phyloP scores from a whole-genome alignment of 2,888 invertebrate genomes.

The Pogonocherus hispidulus region DNA sequence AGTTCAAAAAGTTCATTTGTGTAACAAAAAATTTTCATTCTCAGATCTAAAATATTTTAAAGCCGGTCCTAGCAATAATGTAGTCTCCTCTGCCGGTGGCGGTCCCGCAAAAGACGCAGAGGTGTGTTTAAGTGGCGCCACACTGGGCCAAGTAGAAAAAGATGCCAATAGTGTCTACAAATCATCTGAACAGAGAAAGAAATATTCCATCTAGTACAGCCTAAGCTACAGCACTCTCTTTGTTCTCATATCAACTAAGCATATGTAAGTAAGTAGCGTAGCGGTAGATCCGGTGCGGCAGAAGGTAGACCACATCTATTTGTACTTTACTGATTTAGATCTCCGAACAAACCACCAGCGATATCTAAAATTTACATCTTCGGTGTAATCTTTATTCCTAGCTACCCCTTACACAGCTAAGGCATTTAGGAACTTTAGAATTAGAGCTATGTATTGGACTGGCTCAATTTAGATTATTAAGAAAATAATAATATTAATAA shows the following conservation, averaged over 20 bases:
- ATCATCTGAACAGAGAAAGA: slow-evolving; percentile 4
- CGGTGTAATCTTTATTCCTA: neutral
- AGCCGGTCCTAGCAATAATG: neutral
- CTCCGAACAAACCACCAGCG: slow-evolving; percentile 37
- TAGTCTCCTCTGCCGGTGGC: slow-evolving; percentile 51
- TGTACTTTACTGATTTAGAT: slow-evolving; percentile 48
- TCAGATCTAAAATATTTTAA: neutral
- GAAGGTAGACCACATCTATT: slow-evolving; percentile 48
- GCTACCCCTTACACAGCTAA: neutral
- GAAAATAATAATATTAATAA: slow-evolving; percentile 19
- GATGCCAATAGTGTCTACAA: slow-evolving; percentile 10
- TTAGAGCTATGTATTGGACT: neutral
- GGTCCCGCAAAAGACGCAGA: slow-evolving; percentile 62
- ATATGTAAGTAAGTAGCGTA: slow-evolving; percentile 53
- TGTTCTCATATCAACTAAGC: slow-evolving; percentile 35
- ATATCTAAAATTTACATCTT: slow-evolving; percentile 3
- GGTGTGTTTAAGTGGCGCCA: slow-evolving; percentile 68
- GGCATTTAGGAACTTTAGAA: neutral
- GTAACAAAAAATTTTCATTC: too few relatives aligned
- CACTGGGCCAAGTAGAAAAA: slow-evolving; percentile 60
- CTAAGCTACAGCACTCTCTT: neutral
- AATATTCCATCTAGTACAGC: neutral
- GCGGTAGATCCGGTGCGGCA: slow-evolving; percentile 46
- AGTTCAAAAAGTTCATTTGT: too few relatives aligned
- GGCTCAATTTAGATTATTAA: slow-evolving; percentile 44